A percentile compares a stretch with the other conserved stretches of the same genome.
phyloP scores from a whole-genome alignment of 2,113 vertebrate species.

The Pluvialis apricaria region DNA sequence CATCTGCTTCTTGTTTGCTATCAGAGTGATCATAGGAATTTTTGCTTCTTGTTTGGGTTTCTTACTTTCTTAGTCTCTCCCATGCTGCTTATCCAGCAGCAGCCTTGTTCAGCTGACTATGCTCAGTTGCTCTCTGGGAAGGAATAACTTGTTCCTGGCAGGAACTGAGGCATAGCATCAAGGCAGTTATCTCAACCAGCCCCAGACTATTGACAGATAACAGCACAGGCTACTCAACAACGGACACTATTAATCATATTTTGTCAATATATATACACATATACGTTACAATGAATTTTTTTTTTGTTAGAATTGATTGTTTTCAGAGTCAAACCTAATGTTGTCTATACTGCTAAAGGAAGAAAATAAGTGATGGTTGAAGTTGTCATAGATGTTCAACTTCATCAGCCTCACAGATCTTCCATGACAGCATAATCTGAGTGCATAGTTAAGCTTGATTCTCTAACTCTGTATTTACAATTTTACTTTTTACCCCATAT shows the following conservation, averaged over 20 bases:
- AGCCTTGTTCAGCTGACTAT: background rate
- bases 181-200: background rate
- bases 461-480: background rate
- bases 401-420: background rate
- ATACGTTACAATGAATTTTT: too few relatives aligned
- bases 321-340: background rate
- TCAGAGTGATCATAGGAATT: background rate
- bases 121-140: background rate
- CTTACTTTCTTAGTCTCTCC: background rate
- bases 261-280: background rate
- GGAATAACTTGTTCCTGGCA: background rate
- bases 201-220: background rate
- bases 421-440: background rate
- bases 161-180: accelerated
- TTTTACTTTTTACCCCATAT: background rate
- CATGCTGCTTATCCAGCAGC: background rate
- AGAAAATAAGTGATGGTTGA: background rate
- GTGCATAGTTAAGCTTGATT: background rate
- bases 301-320: background rate
- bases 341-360: background rate
- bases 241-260: background rate
- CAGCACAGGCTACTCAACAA: background rate
- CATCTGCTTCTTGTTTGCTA: background rate
- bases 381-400: background rate
- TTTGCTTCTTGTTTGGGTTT: background rate